Evolutionary conservation across 2,888 invertebrate genomes (phyloP).

Genomic region (Melinopterus prodromus): DNA sequence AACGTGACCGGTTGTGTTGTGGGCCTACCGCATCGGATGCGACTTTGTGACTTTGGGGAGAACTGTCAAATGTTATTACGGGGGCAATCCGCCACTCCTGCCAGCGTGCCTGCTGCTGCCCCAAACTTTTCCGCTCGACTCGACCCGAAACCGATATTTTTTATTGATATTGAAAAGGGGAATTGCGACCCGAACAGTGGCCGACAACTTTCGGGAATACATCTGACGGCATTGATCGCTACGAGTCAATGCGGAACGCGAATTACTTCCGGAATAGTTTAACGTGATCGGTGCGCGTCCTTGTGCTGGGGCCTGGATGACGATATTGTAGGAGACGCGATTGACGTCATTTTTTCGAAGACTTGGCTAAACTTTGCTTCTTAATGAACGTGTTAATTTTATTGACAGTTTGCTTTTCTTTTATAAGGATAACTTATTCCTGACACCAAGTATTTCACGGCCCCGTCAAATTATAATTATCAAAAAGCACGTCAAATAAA

Average conservation of each 20-base stretch:
- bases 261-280: background rate
- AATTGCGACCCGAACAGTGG: background rate
- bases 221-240: background rate
- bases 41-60: background rate
- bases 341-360: no score
- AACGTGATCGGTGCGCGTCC: background rate
- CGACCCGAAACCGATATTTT: conserved; percentile 4
- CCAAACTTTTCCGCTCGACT: background rate
- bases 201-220: background rate
- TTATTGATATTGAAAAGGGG: conserved; percentile 4
- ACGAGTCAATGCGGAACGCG: background rate
- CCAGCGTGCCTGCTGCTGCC: background rate
- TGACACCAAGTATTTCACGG: no score
- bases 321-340: no score
- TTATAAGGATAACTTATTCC: no score
- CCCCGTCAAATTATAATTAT: no score
- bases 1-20: background rate
- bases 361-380: no score
- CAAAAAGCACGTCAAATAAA: no score
- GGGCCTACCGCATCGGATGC: background rate
- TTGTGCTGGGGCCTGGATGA: no score
- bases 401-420: no score
- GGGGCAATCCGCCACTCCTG: background rate
- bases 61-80: background rate
- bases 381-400: no score